A percentile compares a stretch with the other conserved stretches of the same genome.
phyloP scores from a whole-genome alignment of 2,888 invertebrate genomes.

The Heteropelma amictum region DNA sequence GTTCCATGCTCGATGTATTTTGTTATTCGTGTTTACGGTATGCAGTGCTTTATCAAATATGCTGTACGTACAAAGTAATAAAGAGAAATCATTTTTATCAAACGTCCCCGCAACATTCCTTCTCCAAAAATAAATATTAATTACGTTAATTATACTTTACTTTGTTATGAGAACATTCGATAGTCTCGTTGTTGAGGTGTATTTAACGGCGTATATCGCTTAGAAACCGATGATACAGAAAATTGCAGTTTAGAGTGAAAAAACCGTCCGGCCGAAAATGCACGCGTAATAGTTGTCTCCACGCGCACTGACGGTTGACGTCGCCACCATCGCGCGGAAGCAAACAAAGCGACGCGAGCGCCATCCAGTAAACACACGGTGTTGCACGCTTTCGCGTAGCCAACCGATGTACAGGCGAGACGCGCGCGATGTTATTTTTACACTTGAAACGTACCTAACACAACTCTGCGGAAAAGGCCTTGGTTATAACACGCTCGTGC shows the following conservation, averaged over 20 bases:
- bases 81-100: too few species aligned
- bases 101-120: too few species aligned
- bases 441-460: conserved; percentile 7
- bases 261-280: too few species aligned
- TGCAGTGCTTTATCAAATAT: conserved; percentile 4
- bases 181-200: too few species aligned
- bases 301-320: neutral
- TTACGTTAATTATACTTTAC: too few species aligned
- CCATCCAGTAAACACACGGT: neutral
- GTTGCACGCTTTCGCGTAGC: neutral
- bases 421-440: conserved; percentile 44
- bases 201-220: too few species aligned
- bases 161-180: too few species aligned
- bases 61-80: neutral
- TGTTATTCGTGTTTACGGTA: conserved; percentile 40
- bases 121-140: too few species aligned
- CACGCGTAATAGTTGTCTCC: neutral
- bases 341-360: neutral
- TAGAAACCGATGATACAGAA: too few species aligned
- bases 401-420: neutral
- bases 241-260: too few species aligned
- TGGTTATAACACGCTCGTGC: conserved; percentile 13
- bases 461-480: conserved; percentile 9
- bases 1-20: conserved; percentile 49
- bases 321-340: neutral